Base-by-base conservation (phyloP, 2,113 vertebrate species). In the Esox niger region DNA sequence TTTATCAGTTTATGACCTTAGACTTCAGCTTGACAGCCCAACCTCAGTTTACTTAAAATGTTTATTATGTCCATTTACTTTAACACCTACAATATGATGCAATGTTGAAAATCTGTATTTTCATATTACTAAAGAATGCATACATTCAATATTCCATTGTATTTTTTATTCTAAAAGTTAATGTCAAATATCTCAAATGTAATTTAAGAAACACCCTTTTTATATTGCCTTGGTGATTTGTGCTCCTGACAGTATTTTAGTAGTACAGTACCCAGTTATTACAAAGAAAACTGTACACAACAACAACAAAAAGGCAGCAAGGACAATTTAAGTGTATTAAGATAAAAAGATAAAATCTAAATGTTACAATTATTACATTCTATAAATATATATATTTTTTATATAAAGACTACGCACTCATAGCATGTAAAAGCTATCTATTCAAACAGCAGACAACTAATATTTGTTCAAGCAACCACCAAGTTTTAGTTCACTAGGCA, bases 381-480 rank as follows among this genome's bases (percentile, higher is more conserved):
- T 69, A 68, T 74, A 77, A 77, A 77, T n/a, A 80, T 71, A 77
- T 77, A 80, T 55, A 58, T 75, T 62, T 82, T 73, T 57, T 8
- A 70, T 72, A 73, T 57, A 70, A 75, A 80, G 71, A 43, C 59
- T 29, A 66, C 62, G 64, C 33, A 62, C 38, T 10, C 52, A 10
- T 30, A n/a, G 25, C 47, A 58, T 47, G 30, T 68, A 68, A 78
- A 72, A 69, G 27, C 21, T 20, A 21, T 27, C 33, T n/a, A 25
- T 38, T 46, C 55, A 55, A 30, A 58, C 20, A 69, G n/a, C 47
- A 52, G 47, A 32, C 25, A 10, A 15, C 32, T n/a, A 63, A 20
- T 55, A 64, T 29, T 25, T 38, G 30, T 23, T 4, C 15, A 56
- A 21, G 20, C 52, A 13, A 7, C 65, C 31, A 54, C 29, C 9